phyloP scores from a whole-genome alignment of 2,888 invertebrate genomes.

The Sphinx pinastri region DNA sequence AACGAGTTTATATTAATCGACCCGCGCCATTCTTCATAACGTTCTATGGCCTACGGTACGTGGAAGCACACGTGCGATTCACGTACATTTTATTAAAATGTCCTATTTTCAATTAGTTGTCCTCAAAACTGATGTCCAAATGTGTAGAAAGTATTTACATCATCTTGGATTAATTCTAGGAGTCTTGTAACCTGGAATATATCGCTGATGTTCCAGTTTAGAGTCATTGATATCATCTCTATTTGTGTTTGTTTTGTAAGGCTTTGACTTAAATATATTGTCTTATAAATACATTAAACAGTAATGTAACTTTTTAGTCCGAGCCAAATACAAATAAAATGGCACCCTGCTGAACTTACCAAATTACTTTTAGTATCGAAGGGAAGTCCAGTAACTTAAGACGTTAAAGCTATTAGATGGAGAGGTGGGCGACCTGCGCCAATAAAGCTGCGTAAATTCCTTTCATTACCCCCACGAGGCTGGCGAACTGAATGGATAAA shows the following conservation, averaged over 20 bases:
- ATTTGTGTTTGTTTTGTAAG: no score
- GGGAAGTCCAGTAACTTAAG: not conserved
- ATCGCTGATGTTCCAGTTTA: no score
- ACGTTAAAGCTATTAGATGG: slow-evolving; percentile 8
- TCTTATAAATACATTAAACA: no score
- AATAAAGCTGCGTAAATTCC: slow-evolving; percentile 20
- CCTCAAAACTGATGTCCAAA: not conserved
- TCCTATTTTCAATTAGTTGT: not conserved
- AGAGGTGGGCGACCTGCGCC: slow-evolving; percentile 17
- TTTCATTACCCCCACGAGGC: slow-evolving; percentile 21
- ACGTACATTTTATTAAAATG: not conserved
- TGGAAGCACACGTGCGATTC: not conserved
- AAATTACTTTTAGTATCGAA: not conserved
- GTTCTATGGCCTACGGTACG: not conserved
- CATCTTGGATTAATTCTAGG: no score
- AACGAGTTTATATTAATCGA: slow-evolving; percentile 24
- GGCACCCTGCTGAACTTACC: not conserved
- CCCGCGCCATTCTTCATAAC: not conserved
- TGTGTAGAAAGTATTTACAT: no score
- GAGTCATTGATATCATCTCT: no score
- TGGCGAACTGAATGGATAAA: slow-evolving; percentile 11
- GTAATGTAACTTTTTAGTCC: not conserved
- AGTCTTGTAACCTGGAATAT: no score
- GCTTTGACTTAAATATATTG: no score
- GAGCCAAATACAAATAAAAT: not conserved